Conservation (phyloP, 2,113 vertebrate genomes). For the Sturnus vulgaris region DNA sequence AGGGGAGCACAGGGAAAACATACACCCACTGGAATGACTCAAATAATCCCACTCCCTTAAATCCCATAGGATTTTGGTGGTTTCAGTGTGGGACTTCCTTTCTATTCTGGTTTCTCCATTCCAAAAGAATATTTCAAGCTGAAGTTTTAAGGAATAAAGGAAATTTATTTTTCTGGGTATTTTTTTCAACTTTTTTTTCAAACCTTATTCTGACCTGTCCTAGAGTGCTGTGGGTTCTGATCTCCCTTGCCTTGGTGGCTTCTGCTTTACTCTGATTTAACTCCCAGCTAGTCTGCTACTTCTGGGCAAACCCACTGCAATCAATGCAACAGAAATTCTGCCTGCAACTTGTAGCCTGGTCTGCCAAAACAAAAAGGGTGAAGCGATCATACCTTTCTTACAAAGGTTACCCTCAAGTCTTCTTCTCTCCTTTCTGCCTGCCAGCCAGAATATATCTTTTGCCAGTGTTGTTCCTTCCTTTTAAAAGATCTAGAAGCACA, state of each 20-base stretch:
- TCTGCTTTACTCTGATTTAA: not conserved
- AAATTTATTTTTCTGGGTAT: not conserved
- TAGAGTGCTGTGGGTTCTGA: not conserved
- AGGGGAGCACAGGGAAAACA: constrained; percentile 6
- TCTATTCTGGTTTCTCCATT: not conserved
- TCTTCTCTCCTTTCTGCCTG: not conserved
- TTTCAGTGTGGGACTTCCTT: not conserved
- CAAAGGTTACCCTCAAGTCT: not conserved
- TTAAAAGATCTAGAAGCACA: not conserved
- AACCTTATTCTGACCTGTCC: not conserved
- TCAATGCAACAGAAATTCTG: not conserved
- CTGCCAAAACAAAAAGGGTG: not conserved
- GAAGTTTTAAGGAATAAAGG: not conserved
- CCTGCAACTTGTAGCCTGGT: not conserved
- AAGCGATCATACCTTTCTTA: not conserved
- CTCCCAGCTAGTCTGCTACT: not conserved
- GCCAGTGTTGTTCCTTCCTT: not conserved
- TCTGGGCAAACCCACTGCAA: not conserved
- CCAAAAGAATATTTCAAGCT: not conserved
- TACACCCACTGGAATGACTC: not conserved
- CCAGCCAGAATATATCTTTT: not conserved
- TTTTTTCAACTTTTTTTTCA: not conserved
- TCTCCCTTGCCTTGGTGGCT: not conserved
- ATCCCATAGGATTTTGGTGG: not conserved
- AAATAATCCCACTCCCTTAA: not conserved